Conservation (phyloP, 2,888 invertebrate species). For the Amphipoea oculea region DNA sequence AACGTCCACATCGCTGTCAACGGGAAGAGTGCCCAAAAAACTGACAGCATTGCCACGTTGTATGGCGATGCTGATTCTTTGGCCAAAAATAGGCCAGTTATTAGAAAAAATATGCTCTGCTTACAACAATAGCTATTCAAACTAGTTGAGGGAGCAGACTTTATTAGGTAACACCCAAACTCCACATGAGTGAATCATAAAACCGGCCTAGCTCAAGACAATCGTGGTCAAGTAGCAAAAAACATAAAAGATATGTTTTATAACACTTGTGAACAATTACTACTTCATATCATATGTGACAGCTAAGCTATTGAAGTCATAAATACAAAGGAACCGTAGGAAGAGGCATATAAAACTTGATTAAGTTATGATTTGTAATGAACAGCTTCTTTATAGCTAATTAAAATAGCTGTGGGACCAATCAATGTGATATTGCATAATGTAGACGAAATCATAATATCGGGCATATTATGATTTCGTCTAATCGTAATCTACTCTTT, state of each 20-base stretch:
- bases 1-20: not conserved
- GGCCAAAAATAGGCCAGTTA: not conserved
- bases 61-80: not conserved
- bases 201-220: conserved; percentile 28
- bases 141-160: conserved; percentile 1
- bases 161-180: conserved; percentile 16
- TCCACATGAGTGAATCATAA: conserved; percentile 32
- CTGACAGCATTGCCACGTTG: not conserved
- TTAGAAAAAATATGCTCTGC: not conserved
- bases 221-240: conserved; percentile 50
- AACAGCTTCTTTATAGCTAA: conserved; percentile 54
- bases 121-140: conserved; percentile 19
- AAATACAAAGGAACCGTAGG: conserved; percentile 43
- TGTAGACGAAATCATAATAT: not conserved
- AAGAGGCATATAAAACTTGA: conserved; percentile 39
- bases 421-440: conserved; percentile 31
- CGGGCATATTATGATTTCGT: too few species aligned
- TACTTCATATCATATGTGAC: conserved; percentile 42
- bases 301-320: conserved; percentile 40
- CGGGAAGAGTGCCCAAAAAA: not conserved
- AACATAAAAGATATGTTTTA: conserved; percentile 23
- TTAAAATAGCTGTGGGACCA: conserved; percentile 54
- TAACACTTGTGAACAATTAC: conserved; percentile 45
- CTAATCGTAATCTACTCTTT: not conserved
- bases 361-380: conserved; percentile 51